Conservation (phyloP, 2,797 vertebrate genomes). For the Podargus strigoides region DNA sequence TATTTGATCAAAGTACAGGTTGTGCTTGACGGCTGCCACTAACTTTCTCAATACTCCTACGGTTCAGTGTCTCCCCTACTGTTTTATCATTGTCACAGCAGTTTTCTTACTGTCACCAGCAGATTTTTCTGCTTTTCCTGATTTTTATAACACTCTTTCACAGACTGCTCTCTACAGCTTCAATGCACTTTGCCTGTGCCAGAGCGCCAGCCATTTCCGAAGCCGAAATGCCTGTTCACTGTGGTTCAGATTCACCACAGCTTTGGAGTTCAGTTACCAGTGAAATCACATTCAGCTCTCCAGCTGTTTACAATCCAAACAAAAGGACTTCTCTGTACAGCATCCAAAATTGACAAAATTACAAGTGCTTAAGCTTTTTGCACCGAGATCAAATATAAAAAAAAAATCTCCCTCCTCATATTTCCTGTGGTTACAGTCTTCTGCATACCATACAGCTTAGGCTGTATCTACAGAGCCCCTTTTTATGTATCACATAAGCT, state of each 20-base stretch:
- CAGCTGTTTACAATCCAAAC: conserved; percentile 23
- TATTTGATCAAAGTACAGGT: not conserved
- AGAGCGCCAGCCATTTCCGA: not conserved
- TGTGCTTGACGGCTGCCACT: not conserved
- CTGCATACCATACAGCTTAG: not conserved
- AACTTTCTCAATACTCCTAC: not conserved
- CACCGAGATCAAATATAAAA: not conserved
- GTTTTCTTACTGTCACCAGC: not conserved
- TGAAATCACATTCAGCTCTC: not conserved
- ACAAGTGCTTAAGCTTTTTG: not conserved
- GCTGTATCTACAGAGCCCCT: not conserved
- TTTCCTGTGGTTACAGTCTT: not conserved
- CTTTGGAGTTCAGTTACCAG: not conserved
- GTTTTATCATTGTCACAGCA: not conserved
- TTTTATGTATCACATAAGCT: not conserved
- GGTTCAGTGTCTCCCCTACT: not conserved
- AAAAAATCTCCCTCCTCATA: not conserved
- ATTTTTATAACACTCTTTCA: not conserved
- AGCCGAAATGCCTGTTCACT: not conserved
- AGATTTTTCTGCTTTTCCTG: not conserved
- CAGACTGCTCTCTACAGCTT: not conserved
- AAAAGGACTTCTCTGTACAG: conserved; percentile 15
- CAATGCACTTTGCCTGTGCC: not conserved
- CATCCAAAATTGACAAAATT: not conserved
- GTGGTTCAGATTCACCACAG: not conserved